phyloP scores from a whole-genome alignment of 2,797 vertebrate species.

The Acanthurus tractus region DNA sequence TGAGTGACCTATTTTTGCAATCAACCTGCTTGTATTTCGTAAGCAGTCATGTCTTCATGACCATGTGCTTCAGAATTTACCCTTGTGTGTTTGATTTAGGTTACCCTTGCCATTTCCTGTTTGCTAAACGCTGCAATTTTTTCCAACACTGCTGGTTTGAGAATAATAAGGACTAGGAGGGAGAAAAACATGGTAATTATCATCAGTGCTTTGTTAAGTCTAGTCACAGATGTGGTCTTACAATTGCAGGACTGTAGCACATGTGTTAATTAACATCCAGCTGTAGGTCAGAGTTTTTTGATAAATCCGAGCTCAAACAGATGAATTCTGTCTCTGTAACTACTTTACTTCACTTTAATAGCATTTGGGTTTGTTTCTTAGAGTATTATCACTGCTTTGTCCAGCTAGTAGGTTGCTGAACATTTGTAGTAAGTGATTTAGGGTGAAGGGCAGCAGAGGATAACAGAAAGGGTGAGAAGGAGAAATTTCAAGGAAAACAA shows the following conservation, averaged over 20 bases:
- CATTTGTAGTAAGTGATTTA: slow-evolving; percentile 16
- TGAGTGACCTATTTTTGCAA: slow-evolving; percentile 64
- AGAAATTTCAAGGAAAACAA: not conserved
- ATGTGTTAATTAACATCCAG: slow-evolving; percentile 28
- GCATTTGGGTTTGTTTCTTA: slow-evolving; percentile 23
- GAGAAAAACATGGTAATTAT: slow-evolving; percentile 25
- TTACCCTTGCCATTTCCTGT: slow-evolving; percentile 43
- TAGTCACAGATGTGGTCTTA: slow-evolving; percentile 27
- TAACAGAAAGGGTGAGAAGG: slow-evolving; percentile 27
- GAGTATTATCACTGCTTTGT: not conserved
- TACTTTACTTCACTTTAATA: slow-evolving; percentile 15
- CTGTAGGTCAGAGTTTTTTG: slow-evolving; percentile 11
- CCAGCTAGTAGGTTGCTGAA: slow-evolving; percentile 47
- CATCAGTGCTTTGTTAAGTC: slow-evolving; percentile 13
- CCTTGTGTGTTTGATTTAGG: slow-evolving; percentile 36
- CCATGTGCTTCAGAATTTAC: slow-evolving; percentile 14
- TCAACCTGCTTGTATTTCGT: slow-evolving; percentile 41
- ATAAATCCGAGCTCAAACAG: slow-evolving; percentile 20
- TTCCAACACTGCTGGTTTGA: slow-evolving; percentile 14
- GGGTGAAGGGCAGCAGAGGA: slow-evolving; percentile 41
- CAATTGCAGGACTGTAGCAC: not conserved
- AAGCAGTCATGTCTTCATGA: slow-evolving; percentile 30
- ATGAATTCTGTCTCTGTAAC: slow-evolving; percentile 8
- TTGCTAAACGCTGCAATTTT: slow-evolving; percentile 16
- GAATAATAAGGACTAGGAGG: slow-evolving; percentile 1